A percentile compares a stretch with the other conserved stretches of the same genome.
phyloP scores from a whole-genome alignment of 2,888 invertebrate species.

The Lasioglossum vierecki region DNA sequence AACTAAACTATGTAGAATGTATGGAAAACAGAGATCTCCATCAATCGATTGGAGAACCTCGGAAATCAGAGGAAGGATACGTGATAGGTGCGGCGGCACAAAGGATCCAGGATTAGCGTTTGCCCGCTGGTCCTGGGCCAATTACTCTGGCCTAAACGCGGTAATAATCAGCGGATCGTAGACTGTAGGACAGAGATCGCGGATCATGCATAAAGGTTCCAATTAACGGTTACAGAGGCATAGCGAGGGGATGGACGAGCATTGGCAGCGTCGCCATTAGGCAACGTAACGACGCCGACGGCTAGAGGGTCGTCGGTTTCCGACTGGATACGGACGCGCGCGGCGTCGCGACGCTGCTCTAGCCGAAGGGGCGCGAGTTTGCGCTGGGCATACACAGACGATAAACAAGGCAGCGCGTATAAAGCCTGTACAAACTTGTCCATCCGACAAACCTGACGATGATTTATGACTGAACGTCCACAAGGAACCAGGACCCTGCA shows the following conservation, averaged over 20 bases:
- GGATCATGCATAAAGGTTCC: conserved; percentile 56
- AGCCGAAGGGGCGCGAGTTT: conserved; percentile 58
- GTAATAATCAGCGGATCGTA: conserved; percentile 24
- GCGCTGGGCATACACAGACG: conserved; percentile 69
- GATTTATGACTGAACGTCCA: conserved; percentile 65
- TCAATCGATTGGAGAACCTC: background rate
- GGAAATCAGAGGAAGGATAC: background rate
- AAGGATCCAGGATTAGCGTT: conserved; percentile 7
- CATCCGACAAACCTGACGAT: conserved; percentile 62
- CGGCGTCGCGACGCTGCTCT: background rate
- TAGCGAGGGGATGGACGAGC: conserved; percentile 16
- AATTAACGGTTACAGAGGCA: conserved; percentile 60
- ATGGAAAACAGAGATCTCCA: background rate
- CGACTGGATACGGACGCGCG: conserved; percentile 32
- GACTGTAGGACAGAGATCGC: conserved; percentile 25
- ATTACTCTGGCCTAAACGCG: conserved; percentile 32
- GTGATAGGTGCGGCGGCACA: background rate
- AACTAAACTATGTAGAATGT: background rate
- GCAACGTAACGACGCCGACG: conserved; percentile 46
- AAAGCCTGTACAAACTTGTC: conserved; percentile 70
- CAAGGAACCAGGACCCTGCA: conserved; percentile 35
- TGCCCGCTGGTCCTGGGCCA: conserved; percentile 12
- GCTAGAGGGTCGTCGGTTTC: conserved; percentile 49
- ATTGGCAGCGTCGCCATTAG: conserved; percentile 48
- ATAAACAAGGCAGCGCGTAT: conserved; percentile 67